Evolutionary conservation across 2,888 invertebrate genomes (phyloP).

Genomic region (Dasypogon diadema): DNA sequence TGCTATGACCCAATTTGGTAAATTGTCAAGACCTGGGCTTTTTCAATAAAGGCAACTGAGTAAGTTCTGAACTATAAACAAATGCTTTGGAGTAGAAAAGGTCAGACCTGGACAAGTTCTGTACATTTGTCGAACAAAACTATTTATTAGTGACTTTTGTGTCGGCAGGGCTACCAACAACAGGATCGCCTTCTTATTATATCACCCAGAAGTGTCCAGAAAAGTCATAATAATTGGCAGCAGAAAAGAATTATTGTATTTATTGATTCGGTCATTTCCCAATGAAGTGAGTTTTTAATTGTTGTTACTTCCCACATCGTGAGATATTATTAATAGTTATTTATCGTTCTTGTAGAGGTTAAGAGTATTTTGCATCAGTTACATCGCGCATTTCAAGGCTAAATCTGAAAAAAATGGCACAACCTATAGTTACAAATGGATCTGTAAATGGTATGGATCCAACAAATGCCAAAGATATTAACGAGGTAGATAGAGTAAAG

Average conservation of each 20-base stretch:
- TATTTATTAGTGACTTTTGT: no score
- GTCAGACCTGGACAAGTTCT: no score
- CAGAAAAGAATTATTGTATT: neutral
- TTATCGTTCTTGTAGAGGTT: no score
- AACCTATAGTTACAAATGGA: conserved; percentile 47
- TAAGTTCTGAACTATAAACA: no score
- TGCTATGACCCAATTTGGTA: no score
- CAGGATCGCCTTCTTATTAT: no score
- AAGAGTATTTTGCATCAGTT: conserved; percentile 17
- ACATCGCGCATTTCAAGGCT: conserved; percentile 25
- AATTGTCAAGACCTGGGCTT: no score
- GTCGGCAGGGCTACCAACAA: no score
- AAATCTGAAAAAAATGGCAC: conserved; percentile 50
- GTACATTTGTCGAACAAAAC: no score
- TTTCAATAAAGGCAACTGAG: no score
- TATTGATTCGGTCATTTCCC: conserved; percentile 2
- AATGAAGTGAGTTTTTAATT: conserved; percentile 14
- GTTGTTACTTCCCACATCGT: neutral
- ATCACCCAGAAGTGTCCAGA: conserved; percentile 49
- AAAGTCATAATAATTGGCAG: conserved; percentile 52
- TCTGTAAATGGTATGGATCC: conserved; percentile 37
- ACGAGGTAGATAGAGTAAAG: neutral
- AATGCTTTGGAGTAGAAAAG: no score
- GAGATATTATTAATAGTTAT: no score
- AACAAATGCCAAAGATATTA: conserved; percentile 41